Conservation (phyloP, 2,797 vertebrate species). For the Hemibagrus guttatus region DNA sequence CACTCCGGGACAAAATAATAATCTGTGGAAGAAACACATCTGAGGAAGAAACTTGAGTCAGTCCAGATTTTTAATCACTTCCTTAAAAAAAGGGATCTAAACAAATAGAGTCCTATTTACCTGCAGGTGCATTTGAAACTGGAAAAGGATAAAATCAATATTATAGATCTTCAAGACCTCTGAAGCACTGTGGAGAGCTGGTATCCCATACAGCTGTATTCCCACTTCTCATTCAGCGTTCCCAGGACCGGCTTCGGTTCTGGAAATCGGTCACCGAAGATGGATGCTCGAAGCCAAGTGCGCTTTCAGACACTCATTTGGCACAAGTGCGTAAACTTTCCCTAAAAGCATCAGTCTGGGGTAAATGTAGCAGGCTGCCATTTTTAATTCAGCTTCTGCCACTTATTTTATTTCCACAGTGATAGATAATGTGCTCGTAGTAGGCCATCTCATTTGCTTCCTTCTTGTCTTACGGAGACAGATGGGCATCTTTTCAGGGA, state of each 20-base stretch:
- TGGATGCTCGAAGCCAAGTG: conserved; percentile 1
- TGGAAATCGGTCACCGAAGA: not conserved
- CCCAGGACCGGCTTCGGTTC: not conserved
- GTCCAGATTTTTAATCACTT: not conserved
- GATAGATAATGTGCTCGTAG: conserved; percentile 31
- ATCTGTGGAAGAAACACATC: too few relatives aligned
- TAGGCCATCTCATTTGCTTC: conserved; percentile 38
- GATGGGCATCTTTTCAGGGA: conserved; percentile 54
- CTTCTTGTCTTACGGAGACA: conserved; percentile 49
- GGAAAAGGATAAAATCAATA: not conserved
- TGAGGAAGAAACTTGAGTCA: not conserved
- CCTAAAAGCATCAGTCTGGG: conserved; percentile 1
- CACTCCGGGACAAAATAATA: not conserved
- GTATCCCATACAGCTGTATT: not conserved
- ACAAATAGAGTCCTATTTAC: not conserved
- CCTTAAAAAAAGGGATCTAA: not conserved
- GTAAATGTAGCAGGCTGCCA: conserved; percentile 13
- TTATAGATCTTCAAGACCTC: not conserved
- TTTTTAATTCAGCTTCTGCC: conserved; percentile 37
- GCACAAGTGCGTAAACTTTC: conserved; percentile 10
- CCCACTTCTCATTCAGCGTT: not conserved
- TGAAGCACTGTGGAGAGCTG: not conserved
- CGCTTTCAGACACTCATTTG: not conserved
- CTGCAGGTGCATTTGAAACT: not conserved
- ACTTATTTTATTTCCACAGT: conserved; percentile 38